Conservation (phyloP, 2,797 vertebrate species). For the Ceryle rudis region DNA sequence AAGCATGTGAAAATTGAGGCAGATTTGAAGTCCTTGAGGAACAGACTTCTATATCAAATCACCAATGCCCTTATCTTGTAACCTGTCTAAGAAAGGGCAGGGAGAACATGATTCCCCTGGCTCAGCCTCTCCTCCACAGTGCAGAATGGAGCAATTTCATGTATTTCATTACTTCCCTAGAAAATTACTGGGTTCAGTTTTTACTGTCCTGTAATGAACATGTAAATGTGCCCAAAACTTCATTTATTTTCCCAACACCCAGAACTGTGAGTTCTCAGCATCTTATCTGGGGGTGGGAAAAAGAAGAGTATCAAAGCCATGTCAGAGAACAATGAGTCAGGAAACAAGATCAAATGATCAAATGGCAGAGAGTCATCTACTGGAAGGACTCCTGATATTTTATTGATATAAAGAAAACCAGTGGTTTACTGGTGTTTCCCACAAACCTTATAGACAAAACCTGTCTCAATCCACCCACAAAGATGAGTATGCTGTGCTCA, state of each 20-base stretch:
- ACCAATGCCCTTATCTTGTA: neutral
- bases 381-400: neutral
- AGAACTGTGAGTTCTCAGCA: accelerated
- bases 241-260: neutral
- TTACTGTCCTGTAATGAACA: neutral
- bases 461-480: neutral
- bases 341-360: neutral
- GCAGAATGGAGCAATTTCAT: neutral
- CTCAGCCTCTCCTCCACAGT: neutral
- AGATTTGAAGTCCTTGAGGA: neutral
- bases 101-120: neutral
- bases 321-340: neutral
- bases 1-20: neutral
- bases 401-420: neutral
- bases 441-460: neutral
- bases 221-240: neutral
- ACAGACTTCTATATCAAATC: neutral
- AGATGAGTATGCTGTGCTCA: neutral
- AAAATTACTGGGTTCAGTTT: neutral
- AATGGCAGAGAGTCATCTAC: neutral
- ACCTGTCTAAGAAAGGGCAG: neutral
- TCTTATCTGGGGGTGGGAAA: neutral
- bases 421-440: neutral
- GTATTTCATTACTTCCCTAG: neutral
- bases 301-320: neutral